Base-by-base conservation (phyloP, 2,113 vertebrate genomes). In the Plecotus auritus region DNA sequence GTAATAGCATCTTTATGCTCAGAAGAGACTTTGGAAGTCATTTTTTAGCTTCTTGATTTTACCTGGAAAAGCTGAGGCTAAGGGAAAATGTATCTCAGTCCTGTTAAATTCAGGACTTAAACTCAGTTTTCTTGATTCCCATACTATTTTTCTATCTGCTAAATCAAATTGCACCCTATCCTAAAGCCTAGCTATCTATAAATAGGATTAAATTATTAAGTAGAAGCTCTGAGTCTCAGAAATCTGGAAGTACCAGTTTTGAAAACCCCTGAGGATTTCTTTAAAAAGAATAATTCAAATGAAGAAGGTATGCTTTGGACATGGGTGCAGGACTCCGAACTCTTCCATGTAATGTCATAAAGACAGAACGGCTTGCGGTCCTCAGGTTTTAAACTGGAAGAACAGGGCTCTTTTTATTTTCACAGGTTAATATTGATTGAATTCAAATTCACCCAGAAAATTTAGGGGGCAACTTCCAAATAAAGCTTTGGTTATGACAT, bases 151-250 rank as follows among this genome's bases (percentile, higher is more conserved):
- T 94, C 42, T 82, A 85, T 56, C 13, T 7, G 40, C 42, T 87
- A 85, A 85, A 81, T 70, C 12, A 35, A 56, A 64, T 12, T 45
- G 23, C 14, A 61, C 9, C 8, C 13, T 5, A 54, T 12, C 14
- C 32, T 49, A 74, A 81, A 81, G 20, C 16, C 37, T 35, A 66
- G 37, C 70, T 95, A 83, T 84, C 37, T 64, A 56, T 66, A 89
- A 85, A 76, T 74, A 78, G 61, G 32, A 91, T 84, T 78, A 95
- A 66, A 64, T 37, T 92, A 94, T 87, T 82, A 86, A 95, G 81
- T 18, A 49, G 26, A 84, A 18, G 8, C 9, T 85, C n/a, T 86
- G 70, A 93, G 47, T 67, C 22, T 40, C 47, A 91, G 47, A 85
- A 47, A 91, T 69, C 26, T 91, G 26, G 12, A 94, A 93, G 30